Evolutionary conservation across 37 sponge, comb jelly and placozoan genomes (phyloP).

Genomic region (Corticium candelabrum): DNA sequence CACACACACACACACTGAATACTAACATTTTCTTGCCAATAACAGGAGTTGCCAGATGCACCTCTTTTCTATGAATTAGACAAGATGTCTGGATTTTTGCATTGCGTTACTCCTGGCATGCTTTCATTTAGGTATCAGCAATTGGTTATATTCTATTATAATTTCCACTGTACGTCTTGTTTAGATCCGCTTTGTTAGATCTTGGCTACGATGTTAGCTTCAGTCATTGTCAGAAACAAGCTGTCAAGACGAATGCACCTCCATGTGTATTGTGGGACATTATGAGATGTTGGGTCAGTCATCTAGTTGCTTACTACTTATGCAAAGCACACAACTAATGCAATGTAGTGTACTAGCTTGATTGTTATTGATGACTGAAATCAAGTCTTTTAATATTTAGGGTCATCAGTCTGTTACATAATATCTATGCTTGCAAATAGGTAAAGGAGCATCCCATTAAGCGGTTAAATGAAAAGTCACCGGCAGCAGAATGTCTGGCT

Average conservation of each 20-base stretch:
- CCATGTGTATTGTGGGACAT: conserved; percentile 85
- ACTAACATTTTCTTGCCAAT: conserved; percentile 10
- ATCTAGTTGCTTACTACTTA: background rate
- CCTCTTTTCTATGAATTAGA: conserved; percentile 76
- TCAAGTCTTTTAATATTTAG: too few species aligned
- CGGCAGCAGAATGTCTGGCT: conserved; percentile 56
- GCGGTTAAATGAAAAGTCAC: conserved; percentile 29
- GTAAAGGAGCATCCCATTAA: conserved; percentile 57
- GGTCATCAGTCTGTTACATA: too few species aligned
- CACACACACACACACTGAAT: too few species aligned
- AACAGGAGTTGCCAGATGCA: conserved; percentile 73
- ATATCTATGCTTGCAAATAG: background rate
- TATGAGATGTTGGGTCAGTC: conserved; percentile 72
- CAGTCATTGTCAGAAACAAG: conserved; percentile 64
- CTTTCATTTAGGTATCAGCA: conserved; percentile 67
- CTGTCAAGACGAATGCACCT: conserved; percentile 90
- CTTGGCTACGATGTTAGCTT: conserved; percentile 83
- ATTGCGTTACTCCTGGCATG: conserved; percentile 64
- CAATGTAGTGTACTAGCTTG: too few species aligned
- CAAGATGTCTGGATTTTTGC: conserved; percentile 61
- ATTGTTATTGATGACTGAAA: too few species aligned
- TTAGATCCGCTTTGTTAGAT: conserved; percentile 86
- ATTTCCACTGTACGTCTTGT: background rate
- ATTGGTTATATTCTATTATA: too few species aligned
- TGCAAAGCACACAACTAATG: background rate